Evolutionary conservation across 2,113 vertebrate genomes (phyloP), one percentile per base, ranked within the genome.

Genomic region (Aramus guarauna): DNA sequence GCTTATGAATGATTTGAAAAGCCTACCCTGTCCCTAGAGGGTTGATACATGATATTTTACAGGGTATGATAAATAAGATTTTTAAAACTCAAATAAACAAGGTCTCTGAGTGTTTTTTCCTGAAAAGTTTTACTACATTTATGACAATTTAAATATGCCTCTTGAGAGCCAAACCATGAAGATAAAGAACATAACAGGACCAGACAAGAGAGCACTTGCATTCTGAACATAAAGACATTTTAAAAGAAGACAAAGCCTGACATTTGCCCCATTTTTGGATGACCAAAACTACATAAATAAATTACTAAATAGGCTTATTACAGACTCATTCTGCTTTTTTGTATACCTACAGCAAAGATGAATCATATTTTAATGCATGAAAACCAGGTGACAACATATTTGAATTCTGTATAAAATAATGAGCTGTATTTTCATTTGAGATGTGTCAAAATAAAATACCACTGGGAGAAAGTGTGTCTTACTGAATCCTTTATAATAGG

Each of bases 401-500:
- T 94, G 94, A 96, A 96, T 97, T 83, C 76, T 41, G 59, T 92
- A 82, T 92, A 92, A 96, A 95, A 95, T 97, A 97, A 97, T 97
- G 97, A 97, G 95, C 94, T 97, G 86, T 48, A 80, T 88, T 97
- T 97, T 97, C 95, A 92, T 95, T 93, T 97, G 97, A 97, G 94
- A 97, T 37, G 94, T 97, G 97, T 97, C 96, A 97, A 97, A 97
- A 97, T 94, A 97, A 97, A 97, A 97, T 95, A 96, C 95, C 95
- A 69, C 88, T 78, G 94, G 93, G 96, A 96, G 72, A 97, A 93
- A 97, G 75, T 56, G 69, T 96, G 79, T 95, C 96, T 96, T 91
- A 63, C 86, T 94, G 97, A 96, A 96, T 96, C 88, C 80, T 84
- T 96, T 91, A 67, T 96, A 97, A 96, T 94, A 96, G 92, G 96